These are phyloP conservation scores for Aphelinus certus DNA, from an alignment of 1,140 invertebrate genomes.

Conservation along the genomic window DNA sequence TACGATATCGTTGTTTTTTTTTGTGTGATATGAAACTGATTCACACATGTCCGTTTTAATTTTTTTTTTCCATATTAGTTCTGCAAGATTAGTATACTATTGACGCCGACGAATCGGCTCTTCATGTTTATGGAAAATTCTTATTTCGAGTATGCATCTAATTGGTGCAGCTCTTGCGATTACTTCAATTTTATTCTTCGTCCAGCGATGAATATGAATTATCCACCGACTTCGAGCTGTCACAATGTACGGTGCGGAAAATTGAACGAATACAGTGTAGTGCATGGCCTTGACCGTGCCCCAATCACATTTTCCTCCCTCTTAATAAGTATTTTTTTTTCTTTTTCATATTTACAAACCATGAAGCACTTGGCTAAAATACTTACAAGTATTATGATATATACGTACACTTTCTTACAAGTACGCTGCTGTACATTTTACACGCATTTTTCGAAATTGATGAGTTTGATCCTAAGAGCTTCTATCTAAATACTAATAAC, in stretches of 20 bases:
- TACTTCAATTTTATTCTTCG: constrained; percentile 29
- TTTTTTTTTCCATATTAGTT: not conserved
- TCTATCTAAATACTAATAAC: not conserved
- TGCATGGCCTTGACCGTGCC: constrained; percentile 60
- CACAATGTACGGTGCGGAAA: constrained; percentile 51
- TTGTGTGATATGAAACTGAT: not conserved
- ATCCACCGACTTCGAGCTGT: constrained; percentile 36
- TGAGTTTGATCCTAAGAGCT: constrained; percentile 10
- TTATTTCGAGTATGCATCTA: not conserved
- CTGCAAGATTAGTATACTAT: not conserved
- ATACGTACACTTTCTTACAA: constrained; percentile 30
- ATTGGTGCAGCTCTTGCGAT: not conserved
- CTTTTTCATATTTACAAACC: constrained; percentile 48
- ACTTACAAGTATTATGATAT: constrained; percentile 43
- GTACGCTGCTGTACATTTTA: constrained; percentile 31
- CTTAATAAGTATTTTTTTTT: constrained; percentile 36
- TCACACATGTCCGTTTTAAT: too few relatives aligned
- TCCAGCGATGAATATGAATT: constrained; percentile 34
- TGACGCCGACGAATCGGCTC: too few relatives aligned
- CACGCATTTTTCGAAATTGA: constrained; percentile 20
- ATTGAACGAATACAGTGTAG: constrained; percentile 56
- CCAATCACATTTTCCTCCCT: constrained; percentile 58
- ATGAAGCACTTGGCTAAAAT: constrained; percentile 42
- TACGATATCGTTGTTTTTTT: constrained; percentile 15
- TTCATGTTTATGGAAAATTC: not conserved